These are phyloP conservation scores for Drosophila albomicans DNA, from an alignment of 1,140 invertebrate genomes.

Conservation along the genomic window DNA sequence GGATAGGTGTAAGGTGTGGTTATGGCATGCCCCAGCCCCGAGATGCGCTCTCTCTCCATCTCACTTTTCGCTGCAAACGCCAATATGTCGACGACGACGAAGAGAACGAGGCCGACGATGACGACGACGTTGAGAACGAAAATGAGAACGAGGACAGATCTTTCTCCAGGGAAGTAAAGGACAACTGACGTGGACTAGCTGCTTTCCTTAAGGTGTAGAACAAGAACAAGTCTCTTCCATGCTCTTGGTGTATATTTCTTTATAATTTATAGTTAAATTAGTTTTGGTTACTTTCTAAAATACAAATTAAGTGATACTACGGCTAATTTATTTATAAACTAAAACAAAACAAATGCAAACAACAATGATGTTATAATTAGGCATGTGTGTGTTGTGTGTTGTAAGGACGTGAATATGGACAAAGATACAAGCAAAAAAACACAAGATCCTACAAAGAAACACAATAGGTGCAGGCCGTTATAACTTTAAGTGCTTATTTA, in stretches of 20 bases:
- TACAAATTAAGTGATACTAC: slow-evolving; percentile 82
- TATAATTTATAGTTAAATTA: slow-evolving; percentile 78
- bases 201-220: slow-evolving; percentile 74
- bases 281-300: slow-evolving; percentile 78
- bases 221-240: slow-evolving; percentile 74
- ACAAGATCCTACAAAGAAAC: slow-evolving; percentile 56
- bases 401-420: background rate
- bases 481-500: slow-evolving; percentile 79
- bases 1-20: slow-evolving; percentile 14
- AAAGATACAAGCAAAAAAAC: background rate
- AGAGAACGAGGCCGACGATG: background rate
- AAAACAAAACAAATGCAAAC: slow-evolving; percentile 38
- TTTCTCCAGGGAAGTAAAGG: background rate
- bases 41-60: slow-evolving; percentile 44
- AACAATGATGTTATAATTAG: slow-evolving; percentile 46
- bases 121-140: background rate
- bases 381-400: slow-evolving; percentile 19
- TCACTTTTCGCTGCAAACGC: slow-evolving; percentile 18
- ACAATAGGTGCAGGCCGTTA: slow-evolving; percentile 55
- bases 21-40: background rate
- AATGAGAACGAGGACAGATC: background rate
- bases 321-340: slow-evolving; percentile 79
- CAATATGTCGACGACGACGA: background rate
- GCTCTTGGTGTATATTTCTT: slow-evolving; percentile 68
- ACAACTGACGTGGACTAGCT: slow-evolving; percentile 21